Evolutionary conservation across 2,113 vertebrate species (phyloP).

Genomic region (Ia io): DNA sequence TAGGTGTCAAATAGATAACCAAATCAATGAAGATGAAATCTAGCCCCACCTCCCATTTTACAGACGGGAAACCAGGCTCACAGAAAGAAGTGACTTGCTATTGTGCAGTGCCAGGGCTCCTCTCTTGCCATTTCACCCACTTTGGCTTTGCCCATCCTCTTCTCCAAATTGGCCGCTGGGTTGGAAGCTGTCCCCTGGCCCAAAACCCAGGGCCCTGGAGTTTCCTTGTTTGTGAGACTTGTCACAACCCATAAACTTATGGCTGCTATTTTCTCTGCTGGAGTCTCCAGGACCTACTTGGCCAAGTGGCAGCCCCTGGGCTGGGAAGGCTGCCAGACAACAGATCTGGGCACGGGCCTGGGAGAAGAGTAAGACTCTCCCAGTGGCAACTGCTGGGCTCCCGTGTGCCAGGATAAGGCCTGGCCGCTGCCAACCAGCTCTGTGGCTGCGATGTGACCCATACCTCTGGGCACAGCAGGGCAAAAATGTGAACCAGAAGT

Average conservation of each 20-base stretch:
- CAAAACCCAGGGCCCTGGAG: neutral
- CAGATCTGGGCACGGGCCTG: neutral
- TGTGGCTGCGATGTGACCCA: neutral
- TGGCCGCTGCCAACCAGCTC: neutral
- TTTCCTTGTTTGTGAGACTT: neutral
- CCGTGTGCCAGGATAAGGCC: constrained; percentile 16
- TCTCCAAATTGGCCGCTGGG: neutral
- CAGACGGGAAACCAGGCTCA: neutral
- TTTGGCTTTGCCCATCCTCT: neutral
- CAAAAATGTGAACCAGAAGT: neutral
- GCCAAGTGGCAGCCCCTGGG: constrained; percentile 33
- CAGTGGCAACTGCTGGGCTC: neutral
- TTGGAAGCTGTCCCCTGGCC: constrained; percentile 11
- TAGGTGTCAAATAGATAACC: neutral
- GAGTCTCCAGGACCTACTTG: constrained; percentile 6
- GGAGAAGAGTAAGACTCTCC: neutral
- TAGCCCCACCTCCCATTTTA: neutral
- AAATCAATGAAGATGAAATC: neutral
- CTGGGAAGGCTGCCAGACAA: constrained; percentile 52
- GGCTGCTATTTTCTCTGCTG: constrained; percentile 33
- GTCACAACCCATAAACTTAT: constrained; percentile 32
- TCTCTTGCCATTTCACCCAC: neutral
- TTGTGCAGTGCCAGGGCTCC: fast-evolving
- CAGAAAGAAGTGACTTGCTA: neutral
- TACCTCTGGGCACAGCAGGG: neutral